Conservation (phyloP, 2,888 invertebrate species). For the Hermaeophaga mercurialis region DNA sequence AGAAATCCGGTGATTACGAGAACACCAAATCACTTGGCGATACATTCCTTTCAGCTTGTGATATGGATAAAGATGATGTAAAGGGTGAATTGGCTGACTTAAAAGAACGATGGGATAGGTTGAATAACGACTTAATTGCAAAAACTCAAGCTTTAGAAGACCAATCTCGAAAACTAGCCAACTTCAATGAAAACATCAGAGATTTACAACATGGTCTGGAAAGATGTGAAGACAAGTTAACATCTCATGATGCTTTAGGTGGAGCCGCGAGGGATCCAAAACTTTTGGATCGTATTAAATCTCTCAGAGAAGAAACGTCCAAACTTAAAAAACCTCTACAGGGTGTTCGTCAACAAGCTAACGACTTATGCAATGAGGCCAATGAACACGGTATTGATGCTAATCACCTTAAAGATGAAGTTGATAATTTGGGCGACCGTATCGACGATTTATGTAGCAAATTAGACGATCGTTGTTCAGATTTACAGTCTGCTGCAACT, state of each 20-base stretch:
- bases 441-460: constrained; percentile 77
- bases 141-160: constrained; percentile 83
- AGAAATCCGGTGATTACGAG: constrained; percentile 92
- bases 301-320: constrained; percentile 79
- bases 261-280: constrained; percentile 82
- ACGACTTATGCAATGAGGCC: constrained; percentile 78
- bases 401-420: constrained; percentile 76
- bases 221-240: constrained; percentile 86
- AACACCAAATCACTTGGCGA: constrained; percentile 86
- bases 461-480: constrained; percentile 78
- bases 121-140: constrained; percentile 82
- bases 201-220: constrained; percentile 85
- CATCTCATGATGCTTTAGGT: constrained; percentile 74
- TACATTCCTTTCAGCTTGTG: constrained; percentile 84
- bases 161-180: constrained; percentile 78
- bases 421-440: constrained; percentile 75
- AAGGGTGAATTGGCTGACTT: constrained; percentile 79
- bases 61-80: constrained; percentile 89
- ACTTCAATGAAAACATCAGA: constrained; percentile 83
- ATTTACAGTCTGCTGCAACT: constrained; percentile 83
- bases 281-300: constrained; percentile 82
- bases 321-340: constrained; percentile 77
- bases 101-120: constrained; percentile 87
- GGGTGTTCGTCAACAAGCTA: constrained; percentile 64
- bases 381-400: constrained; percentile 78